Evolutionary conservation across 53 echinoderm and acorn worm genomes (phyloP), one percentile per base, ranked within the genome.

Genomic region (Echinometra lucunter): DNA sequence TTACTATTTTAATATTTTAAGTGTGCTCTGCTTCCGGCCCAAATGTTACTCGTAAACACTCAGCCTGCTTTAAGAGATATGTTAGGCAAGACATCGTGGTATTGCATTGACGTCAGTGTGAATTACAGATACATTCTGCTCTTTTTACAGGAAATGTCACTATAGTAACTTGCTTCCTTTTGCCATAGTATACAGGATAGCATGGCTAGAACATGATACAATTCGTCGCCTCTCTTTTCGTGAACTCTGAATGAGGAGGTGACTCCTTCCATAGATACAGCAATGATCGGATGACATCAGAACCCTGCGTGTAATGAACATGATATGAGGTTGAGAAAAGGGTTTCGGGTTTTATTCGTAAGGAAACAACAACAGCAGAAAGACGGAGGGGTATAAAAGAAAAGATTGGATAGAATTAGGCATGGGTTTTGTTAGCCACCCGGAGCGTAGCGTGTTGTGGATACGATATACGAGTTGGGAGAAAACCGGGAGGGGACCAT

Each of bases 331-430:
- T 49, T 85, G 85, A 30, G 85, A 85, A 37, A 49, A 85, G 85
- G n/a, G 85, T 85, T 85, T 85, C 49, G 47, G 49, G 85, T 85
- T 85, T 53, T 85, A 49, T 85, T 85, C 49, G 85, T 85, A 49
- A 49, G 85, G 85, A 85, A 85, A 16, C 30, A 78, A 78, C 38
- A 42, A 40, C 15, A 42, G 21, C 21, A 85, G 85, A 85, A 2
- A 27, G 85, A 85, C 27, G 12, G 49, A n/a, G n/a, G 28, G 12
- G 47, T n/a, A 28, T 45, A 47, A 85, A 82, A 47, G n/a, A 49
- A 85, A 16, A 47, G 49, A 37, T 34, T 35, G 74, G 74, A 4
- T 74, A 74, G 2, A 81, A 81, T 81, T 81, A 81, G 40, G 44
- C 21, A 25, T 42, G 25, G 28, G 85, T 85, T 85, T 85, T 85